A percentile compares a stretch with the other conserved stretches of the same genome.
Evolutionary conservation across 2,888 invertebrate genomes (phyloP).

Genomic region (Eutolmus rufibarbis): DNA sequence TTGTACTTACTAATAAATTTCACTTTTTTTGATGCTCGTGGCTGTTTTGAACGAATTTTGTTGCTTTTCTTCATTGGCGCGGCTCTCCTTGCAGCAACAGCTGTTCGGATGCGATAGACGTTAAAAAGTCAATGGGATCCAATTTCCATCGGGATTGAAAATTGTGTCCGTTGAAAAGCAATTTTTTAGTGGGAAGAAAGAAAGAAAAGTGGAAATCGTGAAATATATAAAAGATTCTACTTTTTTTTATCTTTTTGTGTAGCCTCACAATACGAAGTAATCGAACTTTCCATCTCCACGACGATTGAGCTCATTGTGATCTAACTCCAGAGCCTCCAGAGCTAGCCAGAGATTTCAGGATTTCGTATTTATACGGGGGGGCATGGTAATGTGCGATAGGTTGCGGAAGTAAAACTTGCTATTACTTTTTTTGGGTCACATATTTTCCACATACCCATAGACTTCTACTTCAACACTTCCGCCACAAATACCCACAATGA

Average conservation of each 20-base stretch:
- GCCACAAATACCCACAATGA: neutral
- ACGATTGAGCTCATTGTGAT: neutral
- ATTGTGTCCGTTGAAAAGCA: neutral
- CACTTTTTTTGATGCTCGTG: slow-evolving; percentile 75
- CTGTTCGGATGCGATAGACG: neutral
- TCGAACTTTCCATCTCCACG: slow-evolving; percentile 29
- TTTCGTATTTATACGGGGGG: neutral
- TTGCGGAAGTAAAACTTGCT: neutral
- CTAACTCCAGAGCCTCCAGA: neutral
- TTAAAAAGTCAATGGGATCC: neutral
- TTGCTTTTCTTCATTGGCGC: slow-evolving; percentile 82
- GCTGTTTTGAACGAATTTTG: slow-evolving; percentile 84
- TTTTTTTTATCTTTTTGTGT: neutral
- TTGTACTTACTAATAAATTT: slow-evolving; percentile 88
- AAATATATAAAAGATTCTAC: neutral
- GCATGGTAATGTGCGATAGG: neutral
- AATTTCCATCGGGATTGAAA: neutral
- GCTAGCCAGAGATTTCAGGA: neutral
- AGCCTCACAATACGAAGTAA: neutral
- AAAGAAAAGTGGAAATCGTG: neutral
- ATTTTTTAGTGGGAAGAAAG: neutral
- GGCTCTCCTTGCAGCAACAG: slow-evolving; percentile 58
- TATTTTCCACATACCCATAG: neutral
- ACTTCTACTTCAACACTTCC: neutral
- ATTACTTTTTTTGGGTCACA: neutral